Base-by-base conservation (phyloP, 2,797 vertebrate genomes). In the Mormyrus proboscirostris region DNA sequence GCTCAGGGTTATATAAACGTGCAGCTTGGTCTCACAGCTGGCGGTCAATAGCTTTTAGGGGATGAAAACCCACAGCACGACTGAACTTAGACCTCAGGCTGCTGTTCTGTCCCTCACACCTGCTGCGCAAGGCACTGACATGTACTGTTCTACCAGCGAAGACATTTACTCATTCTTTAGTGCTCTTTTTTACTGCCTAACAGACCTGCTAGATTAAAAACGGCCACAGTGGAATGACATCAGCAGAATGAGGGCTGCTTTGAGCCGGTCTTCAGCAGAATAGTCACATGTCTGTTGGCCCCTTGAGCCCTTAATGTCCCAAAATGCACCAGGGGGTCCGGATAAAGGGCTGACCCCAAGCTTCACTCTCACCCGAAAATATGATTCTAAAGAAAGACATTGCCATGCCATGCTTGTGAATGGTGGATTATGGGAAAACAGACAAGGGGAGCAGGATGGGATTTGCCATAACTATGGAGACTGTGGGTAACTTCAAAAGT, bases 1-100 rank as follows among this genome's bases (percentile, higher is more conserved):
- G 82, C 86, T 62, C n/a, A 50, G 65, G 47, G 69, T 89, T 89
- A 89, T 53, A 47, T 88, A 90, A 90, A 85, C 84, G 59, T 57
- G 85, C 89, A 91, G 88, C 86, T 89, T 1, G 91, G 86, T 25
- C 47, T 49, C 91, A 86, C 90, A 90, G 91, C 91, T 90, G 88
- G 89, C 62, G 22, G 89, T 49, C 82, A 44, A 41, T 22, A 85
- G 84, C 49, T 65, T 4, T 25, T 38, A 87, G 44, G 25, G 29
- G 88, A 88, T 59, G 88, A 47, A 76, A 22, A 89, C 49, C 59
- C n/a, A 25, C 51, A 59, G 79, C 7, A 44, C 55, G 65, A 57
- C 85, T 90, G 73, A 83, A 41, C 73, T 90, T 50, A 65, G 2
- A 55, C 90, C 88, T 89, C 88, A 87, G 44, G 73, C 86, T n/a